Base-by-base conservation (phyloP, 2,888 invertebrate species). In the Agapostemon virescens region DNA sequence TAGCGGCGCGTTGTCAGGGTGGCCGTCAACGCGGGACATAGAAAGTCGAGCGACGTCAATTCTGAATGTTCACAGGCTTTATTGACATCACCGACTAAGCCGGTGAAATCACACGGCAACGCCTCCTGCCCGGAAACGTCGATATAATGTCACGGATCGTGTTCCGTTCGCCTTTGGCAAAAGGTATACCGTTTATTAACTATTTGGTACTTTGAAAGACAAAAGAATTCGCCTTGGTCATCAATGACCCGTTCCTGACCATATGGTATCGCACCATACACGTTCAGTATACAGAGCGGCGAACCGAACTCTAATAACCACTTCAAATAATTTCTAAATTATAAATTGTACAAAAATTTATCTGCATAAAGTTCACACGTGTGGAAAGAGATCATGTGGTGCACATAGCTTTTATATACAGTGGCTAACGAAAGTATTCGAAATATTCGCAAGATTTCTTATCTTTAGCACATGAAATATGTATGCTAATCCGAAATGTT, bases 1-100 rank as follows among this genome's bases (percentile, higher is more conserved):
- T 85, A 82, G 79, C 72, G 63, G 73, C 74, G 71, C 79, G 75
- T 84, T 76, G 83, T 72, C 64, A 72, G 30, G 38, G 20, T 42
- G 74, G 63, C 70, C 68, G 68, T 75, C 73, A 76, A 68, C 70
- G 70, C 61, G 77, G 74, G 67, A 40, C 69, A 70, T 33, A 33
- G 75, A 76, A 82, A 82, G 75, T 69, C 61, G 58, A 61, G 42
- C 40, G 64, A 69, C 64, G 77, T 77, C 49, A 61, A 66, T 58
- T 80, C 58, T 69, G 73, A 78, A 78, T 66, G 70, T 70, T 74
- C 66, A 30, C 61, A 63, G 61, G 66, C 61, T 74, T 77, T 73
- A 76, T 69, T 68, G 73, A 76, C 73, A 74, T 42, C 75, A 20
- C 13, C 49, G 63, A 68, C 77, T 77, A 82, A 73, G 69, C 64